Evolutionary conservation across 2,888 invertebrate species (phyloP).

Genomic region (Clitarchus hookeri): DNA sequence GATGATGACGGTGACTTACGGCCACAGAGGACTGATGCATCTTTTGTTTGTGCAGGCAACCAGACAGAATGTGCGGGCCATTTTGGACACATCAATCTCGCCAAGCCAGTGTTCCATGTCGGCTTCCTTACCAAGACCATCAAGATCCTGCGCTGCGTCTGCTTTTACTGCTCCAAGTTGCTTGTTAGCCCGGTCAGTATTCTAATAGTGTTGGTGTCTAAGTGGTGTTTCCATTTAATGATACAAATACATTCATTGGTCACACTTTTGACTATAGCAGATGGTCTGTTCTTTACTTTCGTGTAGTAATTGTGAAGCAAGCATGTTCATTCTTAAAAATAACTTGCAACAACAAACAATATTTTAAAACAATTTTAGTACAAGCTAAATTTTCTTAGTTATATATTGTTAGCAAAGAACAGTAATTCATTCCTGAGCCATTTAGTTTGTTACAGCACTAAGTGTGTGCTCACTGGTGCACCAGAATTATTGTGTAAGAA

Average conservation of each 20-base stretch:
- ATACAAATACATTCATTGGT: too few species aligned
- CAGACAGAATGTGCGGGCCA: constrained; percentile 99
- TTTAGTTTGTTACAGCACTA: too few species aligned
- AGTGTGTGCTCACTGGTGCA: too few species aligned
- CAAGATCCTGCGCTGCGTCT: constrained; percentile 97
- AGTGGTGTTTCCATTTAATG: too few species aligned
- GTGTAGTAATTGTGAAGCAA: too few species aligned
- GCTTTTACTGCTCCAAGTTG: constrained; percentile 98
- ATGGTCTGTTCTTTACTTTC: too few species aligned
- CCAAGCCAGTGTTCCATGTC: constrained; percentile 98
- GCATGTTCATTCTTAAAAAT: too few species aligned
- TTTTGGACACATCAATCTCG: constrained; percentile 97
- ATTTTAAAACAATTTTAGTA: neutral
- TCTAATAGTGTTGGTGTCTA: constrained; percentile 39
- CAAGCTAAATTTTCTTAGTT: too few species aligned
- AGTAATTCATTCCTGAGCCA: too few species aligned
- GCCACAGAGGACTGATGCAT: neutral
- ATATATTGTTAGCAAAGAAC: too few species aligned
- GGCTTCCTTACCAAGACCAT: constrained; percentile 97
- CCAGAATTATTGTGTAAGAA: too few species aligned
- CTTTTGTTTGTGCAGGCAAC: constrained; percentile 62
- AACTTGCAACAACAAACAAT: neutral
- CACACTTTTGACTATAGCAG: too few species aligned
- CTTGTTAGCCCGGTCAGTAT: constrained; percentile 89
- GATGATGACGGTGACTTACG: neutral